A percentile compares a stretch with the other conserved stretches of the same genome.
Evolutionary conservation across 2,888 invertebrate species (phyloP).

Genomic region (Eristalis tenax): DNA sequence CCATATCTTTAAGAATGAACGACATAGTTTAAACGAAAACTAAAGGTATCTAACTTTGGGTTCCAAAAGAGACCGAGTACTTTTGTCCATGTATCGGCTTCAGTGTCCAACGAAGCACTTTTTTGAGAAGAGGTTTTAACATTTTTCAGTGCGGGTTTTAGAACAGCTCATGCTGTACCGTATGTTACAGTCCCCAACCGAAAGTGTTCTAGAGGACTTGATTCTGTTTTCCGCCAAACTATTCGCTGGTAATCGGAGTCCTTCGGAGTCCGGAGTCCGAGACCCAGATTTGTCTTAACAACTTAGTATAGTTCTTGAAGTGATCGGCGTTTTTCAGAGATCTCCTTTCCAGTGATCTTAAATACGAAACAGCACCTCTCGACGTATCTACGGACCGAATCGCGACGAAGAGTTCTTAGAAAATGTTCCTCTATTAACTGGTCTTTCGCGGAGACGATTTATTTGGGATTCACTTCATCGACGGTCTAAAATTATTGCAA

Average conservation of each 20-base stretch:
- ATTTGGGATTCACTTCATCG: too few relatives aligned
- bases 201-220: too few relatives aligned
- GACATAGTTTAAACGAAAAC: constrained; percentile 1
- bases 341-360: constrained; percentile 26
- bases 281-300: constrained; percentile 55
- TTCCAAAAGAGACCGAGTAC: constrained; percentile 23
- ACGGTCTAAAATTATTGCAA: not conserved
- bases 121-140: too few relatives aligned
- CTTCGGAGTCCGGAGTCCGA: not conserved
- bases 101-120: not conserved
- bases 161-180: too few relatives aligned
- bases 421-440: not conserved
- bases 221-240: too few relatives aligned
- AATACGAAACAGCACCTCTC: constrained; percentile 14
- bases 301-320: constrained; percentile 42
- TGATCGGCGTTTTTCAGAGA: constrained; percentile 32
- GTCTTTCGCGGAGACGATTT: not conserved
- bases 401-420: not conserved
- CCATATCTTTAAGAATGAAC: not conserved
- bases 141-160: too few relatives aligned
- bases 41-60: not conserved
- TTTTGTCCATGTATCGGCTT: constrained; percentile 18
- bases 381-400: constrained; percentile 2
- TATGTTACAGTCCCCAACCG: too few relatives aligned
- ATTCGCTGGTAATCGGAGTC: too few relatives aligned